Percentiles rank a stretch among this genome's conserved stretches.
Conservation (phyloP, 2,113 vertebrate genomes). For the Sminthopsis crassicaudata region DNA sequence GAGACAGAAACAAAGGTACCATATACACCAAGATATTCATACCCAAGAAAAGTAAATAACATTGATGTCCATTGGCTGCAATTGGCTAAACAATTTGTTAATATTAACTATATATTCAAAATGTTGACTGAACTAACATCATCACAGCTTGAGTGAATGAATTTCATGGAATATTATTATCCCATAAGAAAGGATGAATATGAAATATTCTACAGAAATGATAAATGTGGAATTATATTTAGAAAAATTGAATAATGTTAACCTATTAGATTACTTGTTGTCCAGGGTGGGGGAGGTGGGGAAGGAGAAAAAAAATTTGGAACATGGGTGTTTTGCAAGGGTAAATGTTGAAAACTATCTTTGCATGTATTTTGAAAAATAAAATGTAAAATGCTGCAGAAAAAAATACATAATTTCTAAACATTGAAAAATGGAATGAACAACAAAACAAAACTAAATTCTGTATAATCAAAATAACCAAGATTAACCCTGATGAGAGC, state of each 20-base stretch:
- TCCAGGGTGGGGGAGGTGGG: too few species aligned
- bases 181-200: neutral
- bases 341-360: too few species aligned
- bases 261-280: too few species aligned
- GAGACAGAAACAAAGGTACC: neutral
- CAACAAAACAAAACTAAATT: neutral
- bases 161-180: neutral
- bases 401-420: neutral
- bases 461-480: neutral
- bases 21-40: neutral
- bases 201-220: neutral
- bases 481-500: neutral
- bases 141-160: too few species aligned
- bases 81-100: neutral
- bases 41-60: neutral
- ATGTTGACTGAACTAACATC: too few species aligned
- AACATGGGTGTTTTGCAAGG: too few species aligned
- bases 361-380: too few species aligned
- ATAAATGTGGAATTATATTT: too few species aligned
- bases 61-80: neutral
- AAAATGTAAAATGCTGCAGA: neutral
- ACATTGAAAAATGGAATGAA: neutral
- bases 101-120: too few species aligned
- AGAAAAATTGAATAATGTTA: too few species aligned
- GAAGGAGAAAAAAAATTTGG: too few species aligned